These are phyloP conservation scores for Eudasyphora cyanicolor DNA, from an alignment of 2,888 invertebrate genomes.

Conservation along the genomic window DNA sequence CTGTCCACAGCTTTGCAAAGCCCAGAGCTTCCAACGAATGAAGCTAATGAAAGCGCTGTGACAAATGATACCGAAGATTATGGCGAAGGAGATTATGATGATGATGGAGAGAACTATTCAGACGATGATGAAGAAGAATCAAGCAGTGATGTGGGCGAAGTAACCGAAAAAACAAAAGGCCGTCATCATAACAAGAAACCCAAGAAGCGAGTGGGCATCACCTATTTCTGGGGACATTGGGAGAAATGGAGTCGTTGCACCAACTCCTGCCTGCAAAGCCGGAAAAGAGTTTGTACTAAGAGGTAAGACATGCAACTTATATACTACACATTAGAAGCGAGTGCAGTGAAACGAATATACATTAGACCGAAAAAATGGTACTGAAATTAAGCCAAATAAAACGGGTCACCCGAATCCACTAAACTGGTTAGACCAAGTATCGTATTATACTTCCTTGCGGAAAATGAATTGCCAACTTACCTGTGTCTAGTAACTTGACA, in stretches of 20 bases:
- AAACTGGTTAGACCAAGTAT: too few species aligned
- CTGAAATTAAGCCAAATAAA: too few species aligned
- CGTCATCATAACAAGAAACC: slow-evolving; percentile 52
- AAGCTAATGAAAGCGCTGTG: background rate
- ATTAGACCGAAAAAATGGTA: too few species aligned
- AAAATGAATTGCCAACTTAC: too few species aligned
- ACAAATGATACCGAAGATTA: slow-evolving; percentile 56
- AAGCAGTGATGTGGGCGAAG: slow-evolving; percentile 42
- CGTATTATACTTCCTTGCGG: too few species aligned
- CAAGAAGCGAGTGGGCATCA: slow-evolving; percentile 68
- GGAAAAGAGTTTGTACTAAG: slow-evolving; percentile 85
- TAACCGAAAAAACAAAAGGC: slow-evolving; percentile 53
- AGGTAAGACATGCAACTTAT: slow-evolving; percentile 72
- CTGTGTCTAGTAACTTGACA: too few species aligned
- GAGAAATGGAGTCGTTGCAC: slow-evolving; percentile 88
- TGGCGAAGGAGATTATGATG: slow-evolving; percentile 68
- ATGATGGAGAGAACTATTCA: too few species aligned
- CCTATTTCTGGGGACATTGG: slow-evolving; percentile 85
- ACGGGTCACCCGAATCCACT: too few species aligned
- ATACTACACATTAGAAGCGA: background rate
- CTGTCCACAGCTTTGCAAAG: background rate
- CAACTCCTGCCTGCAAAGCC: slow-evolving; percentile 87
- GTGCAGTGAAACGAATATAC: too few species aligned
- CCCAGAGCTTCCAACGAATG: background rate
- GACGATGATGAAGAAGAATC: slow-evolving; percentile 70